Base-by-base conservation (phyloP, 2,888 invertebrate genomes). In the Lepidochrysops patricia region DNA sequence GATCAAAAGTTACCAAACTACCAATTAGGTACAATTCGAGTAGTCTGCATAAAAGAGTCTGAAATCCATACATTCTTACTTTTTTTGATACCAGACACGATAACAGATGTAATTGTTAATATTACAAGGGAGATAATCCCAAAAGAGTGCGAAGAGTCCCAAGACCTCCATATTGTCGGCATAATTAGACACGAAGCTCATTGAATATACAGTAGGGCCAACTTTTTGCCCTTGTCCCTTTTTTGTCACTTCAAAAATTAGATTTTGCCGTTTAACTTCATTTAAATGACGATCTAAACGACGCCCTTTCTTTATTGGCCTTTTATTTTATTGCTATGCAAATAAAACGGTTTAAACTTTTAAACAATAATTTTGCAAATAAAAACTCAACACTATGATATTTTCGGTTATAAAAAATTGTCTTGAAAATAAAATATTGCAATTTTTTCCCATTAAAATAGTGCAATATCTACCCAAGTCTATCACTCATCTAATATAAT, bases 211-310 rank as follows among this genome's bases (percentile, higher is more conserved):
- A 50, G n/a, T n/a, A n/a, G 26, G 4, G 25, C 26, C 50, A 26
- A 50, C 50, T 50, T 50, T n/a, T 26, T 26, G 49, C 49, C 26
- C 49, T 26, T 49, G 25, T 26, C 25, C 50, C 50, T 50, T 50
- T 50, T 50, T 50, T 50, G 50, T 50, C 26, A 50, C 50, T 50
- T 50, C 26, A 50, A 50, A 50, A 50, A 26, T 50, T 50, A 26
- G 6, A 13, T 26, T 50, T 13, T 2, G 7, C 29, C 29, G 25
- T 50, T 50, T 26, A 50, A 13, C 26, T 26, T 50, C 15, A 26
- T 50, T 50, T 25, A 50, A 26, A 13, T 50, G 50, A n/a, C 6
- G 29, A 15, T 9, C 43, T 43, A 23, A 43, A 4, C 7, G 29
- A 19, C 9, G 43, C 43, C 43, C 43, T 37, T 15, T 5, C 1